Evolutionary conservation across 2,113 vertebrate species (phyloP).

Genomic region (Malurus elegans): DNA sequence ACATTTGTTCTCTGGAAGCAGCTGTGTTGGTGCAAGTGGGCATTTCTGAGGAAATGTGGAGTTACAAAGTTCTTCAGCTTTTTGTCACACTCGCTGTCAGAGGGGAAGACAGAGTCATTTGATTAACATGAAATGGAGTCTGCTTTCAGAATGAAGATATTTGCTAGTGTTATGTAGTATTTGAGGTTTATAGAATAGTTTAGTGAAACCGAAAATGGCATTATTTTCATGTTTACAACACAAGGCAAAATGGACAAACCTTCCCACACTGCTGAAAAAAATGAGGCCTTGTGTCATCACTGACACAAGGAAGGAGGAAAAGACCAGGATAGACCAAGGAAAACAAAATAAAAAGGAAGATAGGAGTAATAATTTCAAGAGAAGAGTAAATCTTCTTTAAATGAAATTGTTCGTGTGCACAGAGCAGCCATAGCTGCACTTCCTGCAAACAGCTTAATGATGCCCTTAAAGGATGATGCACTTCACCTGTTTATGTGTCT

Average conservation of each 20-base stretch:
- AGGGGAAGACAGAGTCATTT: neutral
- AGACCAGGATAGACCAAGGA: neutral
- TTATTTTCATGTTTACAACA: neutral
- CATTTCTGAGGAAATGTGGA: neutral
- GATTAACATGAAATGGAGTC: neutral
- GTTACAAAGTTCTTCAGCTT: neutral
- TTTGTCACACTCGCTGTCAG: neutral
- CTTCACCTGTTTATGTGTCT: neutral
- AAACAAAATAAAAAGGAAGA: neutral
- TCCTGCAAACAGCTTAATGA: neutral
- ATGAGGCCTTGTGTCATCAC: neutral
- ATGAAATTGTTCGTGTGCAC: neutral
- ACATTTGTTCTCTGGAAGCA: neutral
- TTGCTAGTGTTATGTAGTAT: neutral
- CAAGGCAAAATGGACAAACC: neutral
- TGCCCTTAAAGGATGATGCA: neutral
- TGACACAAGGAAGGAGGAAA: neutral
- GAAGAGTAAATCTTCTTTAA: neutral
- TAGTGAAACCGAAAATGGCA: neutral
- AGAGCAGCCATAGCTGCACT: neutral
- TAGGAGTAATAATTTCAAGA: neutral
- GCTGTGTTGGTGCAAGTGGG: neutral
- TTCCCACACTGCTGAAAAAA: neutral
- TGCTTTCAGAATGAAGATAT: neutral
- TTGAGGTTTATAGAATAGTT: neutral